Conservation (phyloP, 2,797 vertebrate species). For the Apogon talboti region DNA sequence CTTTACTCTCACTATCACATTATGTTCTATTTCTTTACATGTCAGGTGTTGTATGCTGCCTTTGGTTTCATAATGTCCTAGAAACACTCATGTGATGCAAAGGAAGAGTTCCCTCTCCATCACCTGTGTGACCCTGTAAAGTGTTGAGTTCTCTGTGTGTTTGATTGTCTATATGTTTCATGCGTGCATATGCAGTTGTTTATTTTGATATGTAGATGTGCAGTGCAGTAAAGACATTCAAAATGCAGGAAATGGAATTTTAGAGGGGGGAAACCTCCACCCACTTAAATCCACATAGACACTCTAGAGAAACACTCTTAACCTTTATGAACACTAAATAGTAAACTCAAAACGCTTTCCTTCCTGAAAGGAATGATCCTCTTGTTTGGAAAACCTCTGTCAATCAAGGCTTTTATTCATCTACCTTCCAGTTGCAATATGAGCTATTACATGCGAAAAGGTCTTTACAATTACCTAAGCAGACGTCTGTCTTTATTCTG, state of each 20-base stretch:
- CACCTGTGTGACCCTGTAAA: constrained; percentile 77
- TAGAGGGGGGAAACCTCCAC: constrained; percentile 75
- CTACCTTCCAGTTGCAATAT: constrained; percentile 71
- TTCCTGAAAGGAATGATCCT: constrained; percentile 32
- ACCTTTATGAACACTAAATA: constrained; percentile 35
- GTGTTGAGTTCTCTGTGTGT: constrained; percentile 37
- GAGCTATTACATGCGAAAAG: constrained; percentile 68
- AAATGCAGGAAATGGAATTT: constrained; percentile 82
- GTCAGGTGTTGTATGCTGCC: constrained; percentile 49
- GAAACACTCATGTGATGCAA: constrained; percentile 74
- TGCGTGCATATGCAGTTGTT: constrained; percentile 68
- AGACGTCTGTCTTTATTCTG: constrained; percentile 65
- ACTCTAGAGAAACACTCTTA: constrained; percentile 17
- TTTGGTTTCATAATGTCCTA: constrained; percentile 71
- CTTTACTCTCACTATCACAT: constrained; percentile 44
- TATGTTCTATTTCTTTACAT: constrained; percentile 61
- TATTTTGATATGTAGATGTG: constrained; percentile 73
- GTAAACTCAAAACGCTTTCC: constrained; percentile 29
- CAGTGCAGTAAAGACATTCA: constrained; percentile 61
- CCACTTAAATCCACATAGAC: constrained; percentile 49
- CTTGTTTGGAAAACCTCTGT: constrained; percentile 28
- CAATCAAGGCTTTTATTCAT: constrained; percentile 61
- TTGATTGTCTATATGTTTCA: constrained; percentile 43
- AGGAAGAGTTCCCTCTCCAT: constrained; percentile 68
- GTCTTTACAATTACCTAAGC: constrained; percentile 71